These are phyloP conservation scores for Seriola quinqueradiata DNA, from an alignment of 2,113 vertebrate species.

Conservation along the genomic window DNA sequence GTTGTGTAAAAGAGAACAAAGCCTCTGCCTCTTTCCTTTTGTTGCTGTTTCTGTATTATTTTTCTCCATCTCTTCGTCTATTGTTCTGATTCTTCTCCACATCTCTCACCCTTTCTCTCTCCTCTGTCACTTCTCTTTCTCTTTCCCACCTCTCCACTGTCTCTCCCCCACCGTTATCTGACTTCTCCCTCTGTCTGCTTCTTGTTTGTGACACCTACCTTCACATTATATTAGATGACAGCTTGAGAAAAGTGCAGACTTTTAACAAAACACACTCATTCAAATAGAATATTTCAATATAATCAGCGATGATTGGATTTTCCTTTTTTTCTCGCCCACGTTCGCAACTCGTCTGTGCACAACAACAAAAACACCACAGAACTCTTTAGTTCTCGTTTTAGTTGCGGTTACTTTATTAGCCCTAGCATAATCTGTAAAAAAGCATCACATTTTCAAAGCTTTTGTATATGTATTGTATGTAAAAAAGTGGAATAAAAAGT, in stretches of 20 bases:
- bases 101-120: too few species aligned
- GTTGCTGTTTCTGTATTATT: not conserved
- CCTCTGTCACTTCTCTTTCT: too few species aligned
- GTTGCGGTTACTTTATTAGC: not conserved
- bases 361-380: not conserved
- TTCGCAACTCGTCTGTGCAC: not conserved
- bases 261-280: not conserved
- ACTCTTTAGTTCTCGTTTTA: not conserved
- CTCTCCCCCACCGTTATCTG: not conserved
- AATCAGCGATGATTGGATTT: not conserved
- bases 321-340: not conserved
- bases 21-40: not conserved
- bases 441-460: too few species aligned
- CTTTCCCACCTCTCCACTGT: not conserved
- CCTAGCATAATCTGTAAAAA: too few species aligned
- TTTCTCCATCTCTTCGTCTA: not conserved
- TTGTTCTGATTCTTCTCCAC: not conserved
- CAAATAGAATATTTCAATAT: not conserved
- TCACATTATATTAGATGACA: not conserved
- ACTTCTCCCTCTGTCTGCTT: not conserved
- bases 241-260: not conserved
- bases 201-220: accelerated
- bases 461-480: too few species aligned
- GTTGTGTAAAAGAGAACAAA: constrained; percentile 12
- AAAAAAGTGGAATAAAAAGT: too few species aligned